Conservation (phyloP, 1,140 invertebrate genomes). For the Leptinotarsa lineolata region DNA sequence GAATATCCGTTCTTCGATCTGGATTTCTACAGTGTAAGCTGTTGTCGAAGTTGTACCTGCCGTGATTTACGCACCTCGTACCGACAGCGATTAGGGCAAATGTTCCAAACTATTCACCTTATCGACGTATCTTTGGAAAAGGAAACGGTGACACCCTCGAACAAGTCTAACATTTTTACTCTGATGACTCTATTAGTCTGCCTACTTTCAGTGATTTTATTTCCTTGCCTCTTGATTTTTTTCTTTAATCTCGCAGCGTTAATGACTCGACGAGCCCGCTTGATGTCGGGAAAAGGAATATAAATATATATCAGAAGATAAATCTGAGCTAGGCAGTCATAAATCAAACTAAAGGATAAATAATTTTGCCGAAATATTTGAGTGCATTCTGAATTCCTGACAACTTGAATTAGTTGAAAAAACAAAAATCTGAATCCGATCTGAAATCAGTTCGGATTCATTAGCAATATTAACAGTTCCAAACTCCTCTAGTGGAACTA, state of each 20-base stretch:
- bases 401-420: no score
- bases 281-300: neutral
- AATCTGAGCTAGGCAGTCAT: no score
- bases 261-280: conserved; percentile 28
- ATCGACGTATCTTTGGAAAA: conserved; percentile 45
- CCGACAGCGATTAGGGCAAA: conserved; percentile 50
- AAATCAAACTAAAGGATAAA: no score
- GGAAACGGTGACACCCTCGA: conserved; percentile 47
- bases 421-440: no score
- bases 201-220: conserved; percentile 54
- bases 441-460: no score
- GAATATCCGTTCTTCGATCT: neutral
- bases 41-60: conserved; percentile 31
- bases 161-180: conserved; percentile 50
- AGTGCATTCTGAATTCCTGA: no score
- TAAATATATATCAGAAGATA: neutral
- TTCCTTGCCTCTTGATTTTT: conserved; percentile 37
- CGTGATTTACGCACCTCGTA: conserved; percentile 46
- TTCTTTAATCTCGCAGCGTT: conserved; percentile 35
- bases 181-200: conserved; percentile 53
- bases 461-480: no score
- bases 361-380: no score
- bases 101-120: conserved; percentile 46
- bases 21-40: conserved; percentile 27
- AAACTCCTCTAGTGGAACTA: no score